Conservation (phyloP, 92 coral and sea anemone genomes). For the Phymanthus crucifer region DNA sequence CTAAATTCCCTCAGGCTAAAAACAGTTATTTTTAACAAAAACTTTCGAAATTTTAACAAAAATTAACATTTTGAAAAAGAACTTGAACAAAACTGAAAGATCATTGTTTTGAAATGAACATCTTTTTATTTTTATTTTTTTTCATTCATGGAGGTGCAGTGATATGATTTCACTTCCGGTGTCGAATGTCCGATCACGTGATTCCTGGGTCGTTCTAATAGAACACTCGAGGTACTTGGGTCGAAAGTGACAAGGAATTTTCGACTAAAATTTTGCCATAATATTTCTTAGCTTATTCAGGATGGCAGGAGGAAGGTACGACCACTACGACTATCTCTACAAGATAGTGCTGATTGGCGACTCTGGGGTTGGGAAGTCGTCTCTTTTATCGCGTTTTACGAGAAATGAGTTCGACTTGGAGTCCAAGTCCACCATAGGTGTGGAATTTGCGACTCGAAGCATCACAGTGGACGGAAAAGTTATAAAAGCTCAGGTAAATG, state of each 20-base stretch:
- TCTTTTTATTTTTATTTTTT: not conserved
- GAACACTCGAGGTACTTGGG: not conserved
- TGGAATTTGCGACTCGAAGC: slow-evolving; percentile 97
- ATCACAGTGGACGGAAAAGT: slow-evolving; percentile 92
- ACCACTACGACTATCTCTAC: slow-evolving; percentile 96
- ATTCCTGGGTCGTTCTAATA: slow-evolving; percentile 9
- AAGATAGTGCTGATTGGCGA: slow-evolving; percentile 97
- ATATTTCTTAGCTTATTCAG: slow-evolving; percentile 4
- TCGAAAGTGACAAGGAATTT: not conserved
- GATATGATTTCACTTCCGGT: slow-evolving; percentile 33
- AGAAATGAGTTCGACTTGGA: slow-evolving; percentile 98
- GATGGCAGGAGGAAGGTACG: slow-evolving; percentile 89
- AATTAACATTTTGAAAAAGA: not conserved
- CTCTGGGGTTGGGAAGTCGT: slow-evolving; percentile 98
- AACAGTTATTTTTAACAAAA: not conserved
- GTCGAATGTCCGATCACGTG: slow-evolving; percentile 54
- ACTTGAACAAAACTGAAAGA: not conserved
- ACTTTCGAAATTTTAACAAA: not conserved
- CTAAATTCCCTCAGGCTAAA: not conserved
- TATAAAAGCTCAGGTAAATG: slow-evolving; percentile 94
- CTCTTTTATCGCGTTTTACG: slow-evolving; percentile 92
- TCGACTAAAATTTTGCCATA: not conserved
- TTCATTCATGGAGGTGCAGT: not conserved
- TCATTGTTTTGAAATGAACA: not conserved
- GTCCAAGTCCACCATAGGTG: slow-evolving; percentile 98